Base-by-base conservation (phyloP, 1,140 invertebrate genomes). In the Ostrea edulis region DNA sequence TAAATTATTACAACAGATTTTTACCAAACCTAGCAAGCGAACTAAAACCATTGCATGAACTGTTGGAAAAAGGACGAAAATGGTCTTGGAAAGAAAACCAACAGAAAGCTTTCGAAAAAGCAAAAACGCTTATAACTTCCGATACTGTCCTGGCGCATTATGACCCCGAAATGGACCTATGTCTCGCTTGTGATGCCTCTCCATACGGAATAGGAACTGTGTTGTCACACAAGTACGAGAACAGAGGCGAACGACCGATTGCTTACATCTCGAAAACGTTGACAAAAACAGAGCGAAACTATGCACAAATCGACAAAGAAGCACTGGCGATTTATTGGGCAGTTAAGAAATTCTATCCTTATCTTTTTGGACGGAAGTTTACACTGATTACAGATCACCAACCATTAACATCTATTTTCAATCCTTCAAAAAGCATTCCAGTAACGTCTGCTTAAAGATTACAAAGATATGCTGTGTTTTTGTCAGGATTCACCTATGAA, bases 241-340 rank as follows among this genome's bases (percentile, higher is more conserved):
- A 95, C 90, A 93, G 93, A 17, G 17, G 89, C 92, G 90, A 91
- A 86, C 89, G 90, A 86, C 95, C 95, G 4, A 94, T 96, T 44
- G 94, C 93, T 8, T 96, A 95, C 92, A 94, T 94, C 5, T 96
- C 94, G 0, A 71, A 95, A 87, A 93, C 93, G 1, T 86, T 96
- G 22, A 92, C 90, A 25, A 52, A 87, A 52, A 91, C 95, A 22
- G 95, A 96, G 91, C 90, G 92, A 89, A 95, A 95, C 17, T 96
- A 96, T 90, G 91, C 93, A 22, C 95, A 96, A 87, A 92, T 96
- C 8, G 87, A 97, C 58, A 95, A 95, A 89, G 96, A 96, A 92
- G 95, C 93, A 0, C 91, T 96, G 14, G 93, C 94, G 7, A 94
- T 96, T 51, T 96, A 65, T 95, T 93, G 92, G 95, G 94, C 20